Base-by-base conservation (phyloP, 1,140 invertebrate species). In the Hypsibius dujardini region DNA sequence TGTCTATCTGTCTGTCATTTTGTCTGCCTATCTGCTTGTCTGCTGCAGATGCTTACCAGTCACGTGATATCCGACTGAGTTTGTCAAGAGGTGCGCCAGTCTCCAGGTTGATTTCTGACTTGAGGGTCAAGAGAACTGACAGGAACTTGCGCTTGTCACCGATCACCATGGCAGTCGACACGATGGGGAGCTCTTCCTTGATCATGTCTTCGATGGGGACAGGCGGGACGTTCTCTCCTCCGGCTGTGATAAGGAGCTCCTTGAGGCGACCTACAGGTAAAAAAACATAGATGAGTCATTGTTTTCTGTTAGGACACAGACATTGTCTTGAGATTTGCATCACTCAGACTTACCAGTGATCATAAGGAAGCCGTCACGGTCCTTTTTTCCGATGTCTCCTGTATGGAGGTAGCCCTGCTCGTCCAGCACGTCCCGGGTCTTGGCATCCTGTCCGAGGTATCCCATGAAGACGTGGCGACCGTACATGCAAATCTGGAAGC, bases 11-110 rank as follows among this genome's bases (percentile, higher is more conserved):
- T n/a, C n/a, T n/a, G n/a, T n/a, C n/a, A n/a, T n/a, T n/a, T n/a
- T n/a, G n/a, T n/a, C n/a, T n/a, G n/a, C n/a, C n/a, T n/a, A n/a
- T n/a, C n/a, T n/a, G n/a, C n/a, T n/a, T n/a, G 50, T 42, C 3
- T 42, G 42, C 7, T 7, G 3, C 7, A 14, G 7, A 3, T 14
- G 42, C 7, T 67, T 67, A 82, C 89, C 89, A 92, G 28, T 84
- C 82, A 75, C 84, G 79, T 0, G 86, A 82, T 62, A 85, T 83
- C 59, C 79, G 76, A 2, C 84, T 83, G n/a, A 93, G 79, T 47
- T 83, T 84, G 76, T 90, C 87, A 56, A 85, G 75, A 0, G 90
- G 87, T 71, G 83, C 84, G 40, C 86, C 86, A 3, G 84, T 86
- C 1, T 88, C 85, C 42, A 56, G 71, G 77, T 89, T 82, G 70